Evolutionary conservation across 2,888 invertebrate species (phyloP).

Genomic region (Marasmarcha lunaedactyla): DNA sequence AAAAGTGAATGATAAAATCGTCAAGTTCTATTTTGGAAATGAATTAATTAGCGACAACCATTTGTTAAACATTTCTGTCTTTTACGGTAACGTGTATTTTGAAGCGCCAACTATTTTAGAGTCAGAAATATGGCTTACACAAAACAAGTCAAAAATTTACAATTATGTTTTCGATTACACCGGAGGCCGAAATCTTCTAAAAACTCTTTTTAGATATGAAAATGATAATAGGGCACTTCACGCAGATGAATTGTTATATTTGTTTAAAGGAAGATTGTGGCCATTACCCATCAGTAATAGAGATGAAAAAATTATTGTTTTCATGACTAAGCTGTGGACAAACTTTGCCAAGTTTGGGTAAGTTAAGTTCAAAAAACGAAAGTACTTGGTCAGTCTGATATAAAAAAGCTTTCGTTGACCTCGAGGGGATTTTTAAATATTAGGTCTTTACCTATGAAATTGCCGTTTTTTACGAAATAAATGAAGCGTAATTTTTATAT

Average conservation of each 20-base stretch:
- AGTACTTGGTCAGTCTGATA: too few relatives aligned
- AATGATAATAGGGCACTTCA: conserved; percentile 40
- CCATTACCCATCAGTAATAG: conserved; percentile 29
- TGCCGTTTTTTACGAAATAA: too few relatives aligned
- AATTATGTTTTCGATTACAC: conserved; percentile 48
- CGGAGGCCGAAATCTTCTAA: conserved; percentile 45
- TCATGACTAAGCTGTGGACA: conserved; percentile 48
- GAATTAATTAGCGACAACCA: conserved; percentile 44
- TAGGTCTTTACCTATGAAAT: too few relatives aligned
- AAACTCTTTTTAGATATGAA: conserved; percentile 26
- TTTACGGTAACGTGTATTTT: conserved; percentile 50
- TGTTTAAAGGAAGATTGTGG: conserved; percentile 37
- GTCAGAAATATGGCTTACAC: conserved; percentile 24
- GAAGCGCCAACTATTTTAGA: conserved; percentile 44
- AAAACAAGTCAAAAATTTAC: conserved; percentile 28
- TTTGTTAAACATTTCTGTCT: conserved; percentile 35
- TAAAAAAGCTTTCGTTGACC: too few relatives aligned
- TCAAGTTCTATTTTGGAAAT: conserved; percentile 51
- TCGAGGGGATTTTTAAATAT: too few relatives aligned
- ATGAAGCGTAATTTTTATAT: too few relatives aligned
- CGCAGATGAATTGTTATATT: conserved; percentile 47
- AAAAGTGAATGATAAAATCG: conserved; percentile 26
- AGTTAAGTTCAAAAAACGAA: too few relatives aligned
- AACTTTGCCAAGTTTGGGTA: conserved; percentile 58
- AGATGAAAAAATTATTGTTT: conserved; percentile 35